Evolutionary conservation across 1,140 invertebrate species (phyloP), one percentile per base, ranked within the genome.

Genomic region (Procambarus virginalis): DNA sequence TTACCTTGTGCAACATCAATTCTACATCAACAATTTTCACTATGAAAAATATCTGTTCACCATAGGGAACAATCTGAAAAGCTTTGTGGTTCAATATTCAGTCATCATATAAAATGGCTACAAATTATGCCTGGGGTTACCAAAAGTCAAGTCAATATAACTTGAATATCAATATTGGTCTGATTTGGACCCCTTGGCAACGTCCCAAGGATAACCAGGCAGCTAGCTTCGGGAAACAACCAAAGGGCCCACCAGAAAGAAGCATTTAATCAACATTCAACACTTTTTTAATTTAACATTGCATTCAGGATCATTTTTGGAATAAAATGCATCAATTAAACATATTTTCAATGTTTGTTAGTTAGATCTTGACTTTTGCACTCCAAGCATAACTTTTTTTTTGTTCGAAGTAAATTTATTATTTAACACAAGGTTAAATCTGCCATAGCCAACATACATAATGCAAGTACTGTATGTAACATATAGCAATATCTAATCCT

Each of bases 11-110:
- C 77, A 86, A 84, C 64, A 73, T 76, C 84, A 77, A 77, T 86
- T 55, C 51, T 77, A 88, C 86, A 88, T 82, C 86, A 88, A 88
- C 51, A 58, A 22, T 82, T 88, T 88, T 88, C 86, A 88, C 10
- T 88, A 81, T 88, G 86, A 88, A 88, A 88, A 82, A 81, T 78
- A 81, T 46, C 9, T 58, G 68, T 88, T 88, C 86, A 75, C 86
- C 79, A 58, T 82, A 88, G 86, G 79, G 79, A 88, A 88, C 78
- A 88, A 22, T 58, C 45, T 70, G 49, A 60, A 76, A 76, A 84
- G 68, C 84, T 85, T 85, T 77, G 75, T 85, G 84, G 75, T 80
- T 76, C 60, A 9, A 85, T 85, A 77, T 51, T 77, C 17, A 34
- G 73, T 73, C 77, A 70, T 85, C 73, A 17, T 82, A 58, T 34